phyloP scores from a whole-genome alignment of 2,888 invertebrate species.

The Ephialtes manifestator region DNA sequence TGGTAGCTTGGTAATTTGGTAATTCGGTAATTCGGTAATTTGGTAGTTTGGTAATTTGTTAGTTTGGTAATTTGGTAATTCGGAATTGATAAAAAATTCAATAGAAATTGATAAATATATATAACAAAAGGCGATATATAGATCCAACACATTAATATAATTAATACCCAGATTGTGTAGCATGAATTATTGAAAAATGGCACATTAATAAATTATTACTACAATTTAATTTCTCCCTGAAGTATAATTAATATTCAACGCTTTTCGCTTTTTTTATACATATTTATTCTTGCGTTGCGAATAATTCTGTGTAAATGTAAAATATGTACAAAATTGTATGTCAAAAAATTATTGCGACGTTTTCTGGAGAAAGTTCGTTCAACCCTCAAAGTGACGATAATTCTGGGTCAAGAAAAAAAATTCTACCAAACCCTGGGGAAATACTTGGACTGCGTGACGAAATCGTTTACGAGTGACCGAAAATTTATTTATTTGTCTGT shows the following conservation, averaged over 20 bases:
- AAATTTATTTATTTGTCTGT: conserved; percentile 1
- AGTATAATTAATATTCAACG: neutral
- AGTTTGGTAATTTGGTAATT: no score
- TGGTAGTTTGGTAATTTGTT: no score
- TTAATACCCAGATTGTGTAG: neutral
- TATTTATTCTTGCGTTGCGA: no score
- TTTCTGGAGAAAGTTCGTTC: neutral
- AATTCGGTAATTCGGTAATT: no score
- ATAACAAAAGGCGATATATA: neutral
- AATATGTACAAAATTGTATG: neutral
- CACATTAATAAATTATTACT: neutral
- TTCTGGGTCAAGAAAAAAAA: neutral
- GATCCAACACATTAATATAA: neutral
- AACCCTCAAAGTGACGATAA: neutral
- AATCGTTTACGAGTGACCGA: neutral
- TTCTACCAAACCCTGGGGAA: neutral
- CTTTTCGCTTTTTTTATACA: no score
- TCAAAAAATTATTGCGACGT: neutral
- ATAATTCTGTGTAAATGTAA: neutral
- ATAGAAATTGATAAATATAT: neutral
- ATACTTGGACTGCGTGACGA: neutral
- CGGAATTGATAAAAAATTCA: no score
- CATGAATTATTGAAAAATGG: neutral
- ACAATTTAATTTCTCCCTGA: neutral
- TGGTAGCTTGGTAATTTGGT: no score